Conservation (phyloP, 2,113 vertebrate species). For the Crotophaga sulcirostris region DNA sequence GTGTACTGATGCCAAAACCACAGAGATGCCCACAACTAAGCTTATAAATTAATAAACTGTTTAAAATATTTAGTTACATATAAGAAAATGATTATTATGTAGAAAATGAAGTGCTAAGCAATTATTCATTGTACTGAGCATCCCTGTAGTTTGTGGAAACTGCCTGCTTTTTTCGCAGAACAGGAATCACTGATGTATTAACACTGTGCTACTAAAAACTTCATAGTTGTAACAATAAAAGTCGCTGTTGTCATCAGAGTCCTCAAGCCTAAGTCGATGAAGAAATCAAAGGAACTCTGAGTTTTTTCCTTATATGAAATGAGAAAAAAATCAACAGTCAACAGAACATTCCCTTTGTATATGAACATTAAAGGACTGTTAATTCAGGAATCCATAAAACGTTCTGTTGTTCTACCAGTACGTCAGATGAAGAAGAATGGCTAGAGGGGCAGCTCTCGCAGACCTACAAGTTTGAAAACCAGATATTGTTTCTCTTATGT, state of each 20-base stretch:
- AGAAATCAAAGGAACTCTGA: background rate
- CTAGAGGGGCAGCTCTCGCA: background rate
- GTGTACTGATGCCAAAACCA: slow-evolving; percentile 51
- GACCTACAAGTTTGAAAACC: background rate
- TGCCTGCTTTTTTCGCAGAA: background rate
- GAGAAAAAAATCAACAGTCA: background rate
- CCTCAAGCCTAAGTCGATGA: background rate
- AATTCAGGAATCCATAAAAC: background rate
- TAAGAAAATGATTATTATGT: slow-evolving; percentile 50
- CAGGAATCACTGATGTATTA: background rate
- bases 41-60: slow-evolving; percentile 70
- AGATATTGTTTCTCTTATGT: background rate
- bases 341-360: background rate
- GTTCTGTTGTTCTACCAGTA: background rate
- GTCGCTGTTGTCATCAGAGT: background rate
- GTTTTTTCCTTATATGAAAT: background rate
- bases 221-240: background rate
- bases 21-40: slow-evolving; percentile 29
- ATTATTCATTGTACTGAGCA: slow-evolving; percentile 51
- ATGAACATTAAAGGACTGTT: background rate
- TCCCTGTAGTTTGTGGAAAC: slow-evolving; percentile 3
- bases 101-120: slow-evolving; percentile 50
- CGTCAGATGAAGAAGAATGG: background rate
- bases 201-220: background rate
- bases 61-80: slow-evolving; percentile 70